Base-by-base conservation (phyloP, 2,113 vertebrate species). In the Siniperca knerii region DNA sequence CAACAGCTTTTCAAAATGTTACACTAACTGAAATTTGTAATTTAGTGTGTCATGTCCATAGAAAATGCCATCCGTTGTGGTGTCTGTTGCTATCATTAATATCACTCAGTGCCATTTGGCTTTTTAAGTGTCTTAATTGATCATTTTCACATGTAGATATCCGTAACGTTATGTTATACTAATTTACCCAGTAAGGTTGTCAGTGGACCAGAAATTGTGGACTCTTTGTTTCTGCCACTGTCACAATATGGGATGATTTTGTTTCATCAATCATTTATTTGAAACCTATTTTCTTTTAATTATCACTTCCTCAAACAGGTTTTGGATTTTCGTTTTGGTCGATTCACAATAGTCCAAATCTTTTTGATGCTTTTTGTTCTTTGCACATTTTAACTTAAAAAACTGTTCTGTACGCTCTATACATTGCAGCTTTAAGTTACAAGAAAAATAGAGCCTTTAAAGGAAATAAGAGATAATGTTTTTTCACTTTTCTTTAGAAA, bases 71-170 rank as follows among this genome's bases (percentile, higher is more conserved):
- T 60, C 66, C 67, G 21, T 44, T 66, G 57, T 70, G 44, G 44
- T 10, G 2, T 25, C 20, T 70, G 15, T 61, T 46, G 8, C 16
- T 50, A 13, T 62, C 12, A 62, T 50, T 54, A n/a, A 44, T 62
- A 54, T 44, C 42, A 54, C 69, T 57, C 37, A 20, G 13, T 25
- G 50, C 15, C 13, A 48, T 48, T 48, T 48, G 46, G 15, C 20
- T 35, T 58, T 72, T 57, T 46, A 55, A 48, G 8, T 21, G 73
- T 35, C 21, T 50, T 62, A 42, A 44, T 64, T 81, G 29, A 75
- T 79, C 13, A 21, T 44, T 57, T 81, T 64, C 54, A 65, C 60
- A 75, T 55, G 55, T 66, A 42, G 9, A 9, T 60, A 77, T 12
- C 21, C 11, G 2, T 33, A 50, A 2, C 37, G 44, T 11, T 20